phyloP scores from a whole-genome alignment of 2,888 invertebrate species.

The Sesia bembeciformis region DNA sequence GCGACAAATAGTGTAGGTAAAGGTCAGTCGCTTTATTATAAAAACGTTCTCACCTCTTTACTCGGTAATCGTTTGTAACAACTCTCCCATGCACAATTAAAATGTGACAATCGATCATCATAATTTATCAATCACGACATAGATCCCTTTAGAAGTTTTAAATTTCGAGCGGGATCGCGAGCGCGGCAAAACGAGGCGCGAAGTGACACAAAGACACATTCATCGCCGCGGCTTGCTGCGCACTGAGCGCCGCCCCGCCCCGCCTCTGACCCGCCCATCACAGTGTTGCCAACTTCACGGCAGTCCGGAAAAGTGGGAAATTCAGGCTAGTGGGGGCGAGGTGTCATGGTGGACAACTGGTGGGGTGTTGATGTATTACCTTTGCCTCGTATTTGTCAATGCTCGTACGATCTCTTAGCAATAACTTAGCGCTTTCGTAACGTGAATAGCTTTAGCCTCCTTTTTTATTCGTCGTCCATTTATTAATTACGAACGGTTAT shows the following conservation, averaged over 20 bases:
- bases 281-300: constrained; percentile 44
- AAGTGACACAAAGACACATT: constrained; percentile 20
- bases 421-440: neutral
- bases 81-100: neutral
- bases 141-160: constrained; percentile 10
- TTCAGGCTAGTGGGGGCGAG: constrained; percentile 33
- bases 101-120: neutral
- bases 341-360: constrained; percentile 15
- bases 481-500: neutral
- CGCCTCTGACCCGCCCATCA: constrained; percentile 54
- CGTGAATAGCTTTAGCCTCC: neutral
- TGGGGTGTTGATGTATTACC: constrained; percentile 1
- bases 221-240: constrained; percentile 19
- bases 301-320: constrained; percentile 62
- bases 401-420: neutral
- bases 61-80: constrained; percentile 20
- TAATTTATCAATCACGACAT: neutral
- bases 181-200: constrained; percentile 34
- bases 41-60: constrained; percentile 48
- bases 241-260: constrained; percentile 37
- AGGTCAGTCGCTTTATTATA: constrained; percentile 62
- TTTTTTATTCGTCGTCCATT: neutral
- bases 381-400: neutral
- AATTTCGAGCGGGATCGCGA: constrained; percentile 19
- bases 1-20: constrained; percentile 63